These are phyloP conservation scores for Exaiptasia diaphana DNA, from an alignment of 64 coral and sea anemone genomes.

Conservation along the genomic window DNA sequence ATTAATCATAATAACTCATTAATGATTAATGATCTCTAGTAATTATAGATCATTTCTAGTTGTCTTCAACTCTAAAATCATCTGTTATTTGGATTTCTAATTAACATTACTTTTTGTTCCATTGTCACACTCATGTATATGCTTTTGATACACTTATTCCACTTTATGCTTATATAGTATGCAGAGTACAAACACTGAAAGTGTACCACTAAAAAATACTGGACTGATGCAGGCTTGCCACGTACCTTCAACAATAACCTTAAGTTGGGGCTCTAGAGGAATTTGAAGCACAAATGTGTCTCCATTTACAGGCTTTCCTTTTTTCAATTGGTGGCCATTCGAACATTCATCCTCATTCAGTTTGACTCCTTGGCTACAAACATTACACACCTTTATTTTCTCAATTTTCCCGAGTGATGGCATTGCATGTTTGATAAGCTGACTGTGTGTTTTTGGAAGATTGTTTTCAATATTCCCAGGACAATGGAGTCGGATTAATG, in stretches of 20 bases:
- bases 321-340: not conserved
- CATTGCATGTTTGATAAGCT: conserved; percentile 36
- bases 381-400: conserved; percentile 24
- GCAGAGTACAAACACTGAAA: too few species aligned
- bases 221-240: not conserved
- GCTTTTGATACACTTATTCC: too few species aligned
- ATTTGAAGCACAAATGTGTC: conserved; percentile 4
- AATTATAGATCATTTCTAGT: too few species aligned
- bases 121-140: too few species aligned
- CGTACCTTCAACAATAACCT: conserved; percentile 31
- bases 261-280: conserved; percentile 28
- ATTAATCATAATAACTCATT: too few species aligned
- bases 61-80: too few species aligned
- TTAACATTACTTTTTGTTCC: too few species aligned
- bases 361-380: not conserved
- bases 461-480: conserved; percentile 21
- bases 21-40: too few species aligned
- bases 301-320: not conserved
- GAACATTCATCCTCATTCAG: not conserved
- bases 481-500: conserved; percentile 33
- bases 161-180: too few species aligned
- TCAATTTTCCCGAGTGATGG: conserved; percentile 11
- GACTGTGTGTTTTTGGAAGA: conserved; percentile 20
- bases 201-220: too few species aligned
- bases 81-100: too few species aligned